These are phyloP conservation scores for Heliornis fulica DNA, from an alignment of 2,113 vertebrate genomes.

Conservation along the genomic window DNA sequence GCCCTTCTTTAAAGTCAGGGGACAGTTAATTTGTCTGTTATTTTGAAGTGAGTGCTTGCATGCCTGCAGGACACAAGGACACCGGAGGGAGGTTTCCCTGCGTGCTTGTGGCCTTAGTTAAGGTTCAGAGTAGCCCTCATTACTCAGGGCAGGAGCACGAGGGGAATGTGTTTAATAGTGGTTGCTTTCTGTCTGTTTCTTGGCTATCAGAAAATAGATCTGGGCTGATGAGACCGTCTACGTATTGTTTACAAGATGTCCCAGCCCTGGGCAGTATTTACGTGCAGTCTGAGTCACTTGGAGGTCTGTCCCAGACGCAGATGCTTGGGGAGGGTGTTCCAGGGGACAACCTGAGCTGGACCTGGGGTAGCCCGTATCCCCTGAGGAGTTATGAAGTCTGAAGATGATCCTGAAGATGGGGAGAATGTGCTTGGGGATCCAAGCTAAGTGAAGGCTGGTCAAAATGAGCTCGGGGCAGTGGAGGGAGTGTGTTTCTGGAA, in stretches of 20 bases:
- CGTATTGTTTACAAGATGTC: constrained; percentile 76
- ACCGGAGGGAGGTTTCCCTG: constrained; percentile 53
- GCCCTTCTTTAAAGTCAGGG: not conserved
- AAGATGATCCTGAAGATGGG: constrained; percentile 72
- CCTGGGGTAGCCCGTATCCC: fast-evolving
- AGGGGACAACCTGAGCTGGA: not conserved
- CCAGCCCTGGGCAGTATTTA: constrained; percentile 71
- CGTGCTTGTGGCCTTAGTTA: constrained; percentile 72
- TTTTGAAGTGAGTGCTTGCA: not conserved
- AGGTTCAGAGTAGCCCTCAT: constrained; percentile 50
- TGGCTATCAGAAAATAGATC: constrained; percentile 87
- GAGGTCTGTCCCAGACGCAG: not conserved
- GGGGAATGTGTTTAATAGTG: constrained; percentile 80
- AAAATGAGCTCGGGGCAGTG: not conserved
- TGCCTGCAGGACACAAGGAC: not conserved
- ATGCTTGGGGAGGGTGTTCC: not conserved
- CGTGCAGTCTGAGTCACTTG: not conserved
- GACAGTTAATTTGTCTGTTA: not conserved
- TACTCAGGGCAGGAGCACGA: constrained; percentile 85
- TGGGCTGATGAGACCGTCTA: constrained; percentile 74
- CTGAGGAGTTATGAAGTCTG: constrained; percentile 67
- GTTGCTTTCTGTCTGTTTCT: constrained; percentile 76
- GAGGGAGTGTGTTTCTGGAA: not conserved
- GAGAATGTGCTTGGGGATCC: not conserved
- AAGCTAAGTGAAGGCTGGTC: constrained; percentile 31